A percentile compares a stretch with the other conserved stretches of the same genome.
Conservation (phyloP, 2,797 vertebrate species). For the Neosalanx taihuensis region DNA sequence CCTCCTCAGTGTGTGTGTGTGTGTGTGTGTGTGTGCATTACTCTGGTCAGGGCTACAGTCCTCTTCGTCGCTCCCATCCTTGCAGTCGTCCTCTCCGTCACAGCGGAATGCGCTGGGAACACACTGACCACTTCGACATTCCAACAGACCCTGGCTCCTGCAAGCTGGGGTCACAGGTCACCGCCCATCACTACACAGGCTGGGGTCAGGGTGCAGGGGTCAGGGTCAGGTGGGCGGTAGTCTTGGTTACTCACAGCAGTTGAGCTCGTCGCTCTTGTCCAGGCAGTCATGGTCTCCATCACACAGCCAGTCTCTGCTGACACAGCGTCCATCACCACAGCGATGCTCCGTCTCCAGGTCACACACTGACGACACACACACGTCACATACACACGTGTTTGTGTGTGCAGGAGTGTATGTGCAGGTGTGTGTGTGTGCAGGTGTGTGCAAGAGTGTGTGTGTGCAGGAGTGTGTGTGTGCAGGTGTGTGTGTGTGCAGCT, state of each 20-base stretch:
- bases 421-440: too few species aligned
- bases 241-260: constrained; percentile 86
- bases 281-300: constrained; percentile 95
- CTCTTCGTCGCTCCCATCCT: constrained; percentile 90
- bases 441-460: too few species aligned
- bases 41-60: constrained; percentile 72
- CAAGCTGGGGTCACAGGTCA: constrained; percentile 73
- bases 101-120: constrained; percentile 87
- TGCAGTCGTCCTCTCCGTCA: constrained; percentile 92
- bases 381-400: neutral
- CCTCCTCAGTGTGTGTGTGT: neutral
- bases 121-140: constrained; percentile 87
- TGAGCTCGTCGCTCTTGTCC: constrained; percentile 91
- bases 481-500: constrained; percentile 65
- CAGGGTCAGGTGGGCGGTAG: neutral
- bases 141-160: constrained; percentile 86
- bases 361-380: constrained; percentile 70
- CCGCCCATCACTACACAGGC: constrained; percentile 20
- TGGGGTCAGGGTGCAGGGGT: neutral
- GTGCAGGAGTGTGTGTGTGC: constrained; percentile 7
- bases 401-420: too few species aligned
- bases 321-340: constrained; percentile 89
- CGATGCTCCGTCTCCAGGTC: constrained; percentile 71
- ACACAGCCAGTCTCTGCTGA: constrained; percentile 85
- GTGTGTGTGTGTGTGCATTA: constrained; percentile 19